Evolutionary conservation across 2,113 vertebrate genomes (phyloP).

Genomic region (Scomber scombrus): DNA sequence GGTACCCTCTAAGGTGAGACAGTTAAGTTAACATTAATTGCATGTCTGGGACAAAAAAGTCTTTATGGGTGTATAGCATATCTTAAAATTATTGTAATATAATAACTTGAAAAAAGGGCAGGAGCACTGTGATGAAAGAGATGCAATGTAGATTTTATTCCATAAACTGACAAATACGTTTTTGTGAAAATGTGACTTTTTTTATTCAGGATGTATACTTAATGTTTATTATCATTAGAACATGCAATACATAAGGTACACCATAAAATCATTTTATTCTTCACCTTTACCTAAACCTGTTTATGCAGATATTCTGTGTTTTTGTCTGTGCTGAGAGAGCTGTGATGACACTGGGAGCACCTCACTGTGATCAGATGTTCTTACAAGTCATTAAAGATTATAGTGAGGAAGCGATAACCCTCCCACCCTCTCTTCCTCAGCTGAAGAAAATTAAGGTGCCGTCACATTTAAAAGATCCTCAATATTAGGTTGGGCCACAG

Average conservation of each 20-base stretch:
- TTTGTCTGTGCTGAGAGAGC: constrained; percentile 18
- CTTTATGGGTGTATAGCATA: too few species aligned
- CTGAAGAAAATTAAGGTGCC: constrained; percentile 35
- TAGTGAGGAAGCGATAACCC: constrained; percentile 41
- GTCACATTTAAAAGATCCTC: constrained; percentile 47
- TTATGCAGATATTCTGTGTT: constrained; percentile 9
- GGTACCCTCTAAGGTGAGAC: too few species aligned
- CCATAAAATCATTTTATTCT: neutral
- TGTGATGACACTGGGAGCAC: constrained; percentile 45
- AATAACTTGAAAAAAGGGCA: too few species aligned
- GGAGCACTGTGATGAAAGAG: too few species aligned
- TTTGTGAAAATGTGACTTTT: neutral
- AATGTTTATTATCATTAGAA: neutral
- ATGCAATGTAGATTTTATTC: neutral
- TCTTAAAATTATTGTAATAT: too few species aligned
- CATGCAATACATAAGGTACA: neutral
- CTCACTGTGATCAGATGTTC: constrained; percentile 49
- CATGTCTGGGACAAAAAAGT: too few species aligned
- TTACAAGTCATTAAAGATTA: constrained; percentile 55
- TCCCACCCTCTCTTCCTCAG: constrained; percentile 17
- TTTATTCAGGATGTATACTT: neutral
- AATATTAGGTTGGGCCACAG: constrained; percentile 25
- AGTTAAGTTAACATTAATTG: too few species aligned
- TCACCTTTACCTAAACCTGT: neutral
- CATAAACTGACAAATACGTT: neutral